phyloP scores from a whole-genome alignment of 2,113 vertebrate genomes.

The Spermophilus dauricus region DNA sequence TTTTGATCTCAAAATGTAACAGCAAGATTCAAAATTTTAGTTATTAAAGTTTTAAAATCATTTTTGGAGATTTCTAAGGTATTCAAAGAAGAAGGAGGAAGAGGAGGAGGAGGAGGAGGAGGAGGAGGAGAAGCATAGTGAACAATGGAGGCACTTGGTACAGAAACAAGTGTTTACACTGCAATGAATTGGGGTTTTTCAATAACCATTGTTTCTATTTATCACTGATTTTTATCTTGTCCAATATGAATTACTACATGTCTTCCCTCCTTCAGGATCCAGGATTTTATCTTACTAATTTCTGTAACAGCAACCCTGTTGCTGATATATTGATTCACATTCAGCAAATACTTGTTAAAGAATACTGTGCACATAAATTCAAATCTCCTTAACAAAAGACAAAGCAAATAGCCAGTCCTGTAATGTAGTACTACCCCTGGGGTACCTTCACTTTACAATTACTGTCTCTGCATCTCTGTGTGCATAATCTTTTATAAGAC shows the following conservation, averaged over 20 bases:
- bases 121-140: fast-evolving
- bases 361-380: neutral
- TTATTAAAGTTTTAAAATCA: neutral
- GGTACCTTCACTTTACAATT: neutral
- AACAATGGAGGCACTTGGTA: neutral
- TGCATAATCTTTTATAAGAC: neutral
- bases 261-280: neutral
- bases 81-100: neutral
- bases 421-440: neutral
- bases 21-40: neutral
- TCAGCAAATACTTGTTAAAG: neutral
- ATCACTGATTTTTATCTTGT: neutral
- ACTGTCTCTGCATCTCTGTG: too few relatives aligned
- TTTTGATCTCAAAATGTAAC: neutral
- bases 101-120: neutral
- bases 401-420: neutral
- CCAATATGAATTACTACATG: neutral
- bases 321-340: neutral
- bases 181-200: neutral
- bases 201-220: neutral
- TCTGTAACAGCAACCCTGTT: neutral
- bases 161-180: neutral
- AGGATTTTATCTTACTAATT: neutral
- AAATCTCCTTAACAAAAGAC: neutral
- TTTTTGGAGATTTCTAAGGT: neutral